phyloP scores from a whole-genome alignment of 2,888 invertebrate species.

The Lasioglossum zephyrum region DNA sequence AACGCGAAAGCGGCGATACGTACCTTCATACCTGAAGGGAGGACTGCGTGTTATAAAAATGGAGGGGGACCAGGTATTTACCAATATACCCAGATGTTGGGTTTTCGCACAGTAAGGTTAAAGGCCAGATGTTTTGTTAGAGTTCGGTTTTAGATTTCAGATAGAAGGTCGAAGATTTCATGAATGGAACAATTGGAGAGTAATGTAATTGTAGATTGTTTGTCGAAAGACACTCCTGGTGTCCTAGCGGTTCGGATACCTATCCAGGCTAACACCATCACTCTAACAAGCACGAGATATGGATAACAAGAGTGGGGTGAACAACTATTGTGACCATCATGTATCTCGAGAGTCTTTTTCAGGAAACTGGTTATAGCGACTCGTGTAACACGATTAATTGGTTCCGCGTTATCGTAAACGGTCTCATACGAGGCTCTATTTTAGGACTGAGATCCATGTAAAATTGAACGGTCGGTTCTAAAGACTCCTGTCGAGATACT shows the following conservation, averaged over 20 bases:
- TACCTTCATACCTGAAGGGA: too few relatives aligned
- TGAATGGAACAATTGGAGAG: neutral
- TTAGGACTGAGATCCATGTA: neutral
- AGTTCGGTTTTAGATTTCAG: neutral
- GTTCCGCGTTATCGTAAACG: slow-evolving; percentile 7
- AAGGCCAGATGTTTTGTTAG: neutral
- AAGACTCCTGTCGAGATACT: neutral
- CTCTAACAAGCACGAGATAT: neutral
- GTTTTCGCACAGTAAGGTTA: too few relatives aligned
- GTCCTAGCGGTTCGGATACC: neutral
- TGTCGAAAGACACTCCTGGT: neutral
- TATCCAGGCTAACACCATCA: neutral
- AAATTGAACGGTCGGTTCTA: neutral
- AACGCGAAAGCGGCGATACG: too few relatives aligned
- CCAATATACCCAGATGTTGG: too few relatives aligned
- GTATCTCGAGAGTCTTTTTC: neutral
- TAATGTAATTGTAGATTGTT: neutral
- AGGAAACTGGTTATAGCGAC: neutral
- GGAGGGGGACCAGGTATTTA: too few relatives aligned
- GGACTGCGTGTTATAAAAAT: too few relatives aligned
- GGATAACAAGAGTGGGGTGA: neutral
- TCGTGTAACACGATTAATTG: slow-evolving; percentile 6
- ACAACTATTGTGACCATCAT: neutral
- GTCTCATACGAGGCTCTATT: neutral
- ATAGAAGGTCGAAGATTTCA: neutral